phyloP scores from a whole-genome alignment of 2,113 vertebrate species.

The Puma concolor region DNA sequence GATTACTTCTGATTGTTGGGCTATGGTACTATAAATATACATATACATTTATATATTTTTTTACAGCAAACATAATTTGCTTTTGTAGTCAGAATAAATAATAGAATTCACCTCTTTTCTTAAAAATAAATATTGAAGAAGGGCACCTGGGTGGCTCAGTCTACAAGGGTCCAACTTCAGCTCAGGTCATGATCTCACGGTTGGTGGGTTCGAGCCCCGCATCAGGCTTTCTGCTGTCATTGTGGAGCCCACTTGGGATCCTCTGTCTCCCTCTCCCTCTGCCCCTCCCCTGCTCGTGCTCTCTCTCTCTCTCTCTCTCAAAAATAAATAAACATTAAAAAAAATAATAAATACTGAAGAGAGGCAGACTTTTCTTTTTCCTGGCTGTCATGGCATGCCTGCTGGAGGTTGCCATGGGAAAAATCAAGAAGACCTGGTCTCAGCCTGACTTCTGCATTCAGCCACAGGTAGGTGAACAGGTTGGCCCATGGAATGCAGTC shows the following conservation, averaged over 20 bases:
- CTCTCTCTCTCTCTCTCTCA: too few relatives aligned
- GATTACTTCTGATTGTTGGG: background rate
- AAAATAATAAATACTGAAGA: background rate
- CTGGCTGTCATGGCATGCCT: background rate
- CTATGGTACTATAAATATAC: background rate
- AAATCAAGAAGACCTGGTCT: background rate
- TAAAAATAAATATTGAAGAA: constrained; percentile 1
- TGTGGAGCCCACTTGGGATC: too few relatives aligned
- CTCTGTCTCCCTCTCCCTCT: too few relatives aligned
- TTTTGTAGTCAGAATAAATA: constrained; percentile 10
- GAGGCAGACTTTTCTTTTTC: background rate
- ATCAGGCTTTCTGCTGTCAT: too few relatives aligned
- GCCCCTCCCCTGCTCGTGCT: too few relatives aligned
- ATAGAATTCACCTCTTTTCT: background rate
- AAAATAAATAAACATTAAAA: background rate
- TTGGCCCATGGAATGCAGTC: background rate
- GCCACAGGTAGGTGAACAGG: background rate
- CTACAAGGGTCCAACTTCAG: too few relatives aligned
- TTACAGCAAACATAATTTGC: background rate
- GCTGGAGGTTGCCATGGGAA: background rate
- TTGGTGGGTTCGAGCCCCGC: too few relatives aligned
- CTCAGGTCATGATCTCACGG: too few relatives aligned
- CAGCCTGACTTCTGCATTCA: background rate
- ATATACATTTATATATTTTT: background rate
- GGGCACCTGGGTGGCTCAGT: background rate